Evolutionary conservation across 1,140 invertebrate species (phyloP), one percentile per base, ranked within the genome.

Genomic region (Sitophilus oryzae): DNA sequence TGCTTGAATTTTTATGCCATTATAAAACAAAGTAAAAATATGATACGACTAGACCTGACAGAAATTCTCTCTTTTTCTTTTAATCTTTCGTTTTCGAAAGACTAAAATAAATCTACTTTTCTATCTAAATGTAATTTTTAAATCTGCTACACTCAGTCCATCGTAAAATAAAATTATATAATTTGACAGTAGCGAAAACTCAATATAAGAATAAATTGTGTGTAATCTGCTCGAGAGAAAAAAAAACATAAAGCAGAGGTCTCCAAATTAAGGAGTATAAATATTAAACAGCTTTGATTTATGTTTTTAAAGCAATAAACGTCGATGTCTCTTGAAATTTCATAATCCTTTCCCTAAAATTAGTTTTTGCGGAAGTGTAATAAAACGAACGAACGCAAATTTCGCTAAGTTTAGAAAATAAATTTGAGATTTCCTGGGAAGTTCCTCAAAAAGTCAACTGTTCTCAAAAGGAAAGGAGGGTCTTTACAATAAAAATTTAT

Each of bases 251-350:
- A 18, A 25, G n/a, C 22, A 44, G 14, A 44, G 14, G 21, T 25
- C 36, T n/a, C 10, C 11, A 40, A 49, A 49, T 38, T 25, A 35
- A 36, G 19, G 21, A 18, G 43, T 3, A 40, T 52, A 44, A 52
- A 51, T 21, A 51, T 44, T 41, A 51, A 30, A 10, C 6, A 22
- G 18, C 37, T 20, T 21, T 34, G 16, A 46, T 46, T 46, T 46
- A 34, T 16, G n/a, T 21, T 46, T 35, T 35, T 15, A 15, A 51
- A 20, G 41, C 19, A 23, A 54, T 54, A 54, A 54, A 54, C 46
- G 18, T 54, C 41, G 43, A 54, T 54, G 44, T 40, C 42, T 54
- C 52, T 54, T 54, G 37, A 47, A 54, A 54, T 54, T 54, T 22
- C 44, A 23, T 43, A 54, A 54, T 30, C 44, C 52, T 47, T 47